Evolutionary conservation across 1,140 invertebrate genomes (phyloP).

Genomic region (Cydia splendana): DNA sequence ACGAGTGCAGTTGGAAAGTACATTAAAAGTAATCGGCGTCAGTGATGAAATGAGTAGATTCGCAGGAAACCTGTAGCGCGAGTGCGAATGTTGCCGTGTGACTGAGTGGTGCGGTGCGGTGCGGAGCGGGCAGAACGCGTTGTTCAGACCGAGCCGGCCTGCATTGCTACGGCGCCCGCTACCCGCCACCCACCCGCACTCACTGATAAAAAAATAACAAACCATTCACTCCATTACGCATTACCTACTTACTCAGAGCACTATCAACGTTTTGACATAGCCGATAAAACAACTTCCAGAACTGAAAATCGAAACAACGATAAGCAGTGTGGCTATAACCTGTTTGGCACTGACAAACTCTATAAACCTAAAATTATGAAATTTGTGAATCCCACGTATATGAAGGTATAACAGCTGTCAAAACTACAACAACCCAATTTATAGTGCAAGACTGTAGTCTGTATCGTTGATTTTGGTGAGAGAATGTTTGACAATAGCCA

Average conservation of each 20-base stretch:
- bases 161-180: conserved; percentile 49
- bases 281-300: not conserved
- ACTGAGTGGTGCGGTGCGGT: conserved; percentile 47
- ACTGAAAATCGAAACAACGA: not conserved
- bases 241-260: not conserved
- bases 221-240: conserved; percentile 52
- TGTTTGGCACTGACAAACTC: no score
- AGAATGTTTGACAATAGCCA: no score
- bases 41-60: conserved; percentile 37
- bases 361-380: no score
- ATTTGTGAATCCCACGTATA: no score
- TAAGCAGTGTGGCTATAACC: not conserved
- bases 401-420: no score
- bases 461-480: no score
- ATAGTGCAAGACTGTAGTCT: no score
- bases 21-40: conserved; percentile 10
- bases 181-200: conserved; percentile 40
- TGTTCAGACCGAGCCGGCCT: conserved; percentile 50
- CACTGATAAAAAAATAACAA: conserved; percentile 60
- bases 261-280: not conserved
- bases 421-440: no score
- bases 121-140: conserved; percentile 38
- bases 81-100: conserved; percentile 66
- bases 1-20: conserved; percentile 14
- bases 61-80: conserved; percentile 54